phyloP scores from a whole-genome alignment of 1,140 invertebrate species.

The Chironomus tepperi region DNA sequence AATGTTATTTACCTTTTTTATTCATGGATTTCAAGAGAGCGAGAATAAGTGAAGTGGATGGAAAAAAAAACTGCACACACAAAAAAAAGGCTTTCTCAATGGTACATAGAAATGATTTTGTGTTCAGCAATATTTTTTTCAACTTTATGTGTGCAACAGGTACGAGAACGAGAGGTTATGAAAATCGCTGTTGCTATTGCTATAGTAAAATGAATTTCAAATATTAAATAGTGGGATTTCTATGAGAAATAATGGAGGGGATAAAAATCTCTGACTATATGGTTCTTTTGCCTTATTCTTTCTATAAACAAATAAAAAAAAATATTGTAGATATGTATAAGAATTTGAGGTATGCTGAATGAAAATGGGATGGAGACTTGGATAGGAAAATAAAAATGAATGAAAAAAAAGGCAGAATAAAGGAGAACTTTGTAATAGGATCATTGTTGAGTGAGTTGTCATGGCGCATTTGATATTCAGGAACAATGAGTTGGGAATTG shows the following conservation, averaged over 20 bases:
- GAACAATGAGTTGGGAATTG: too few species aligned
- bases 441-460: too few species aligned
- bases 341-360: neutral
- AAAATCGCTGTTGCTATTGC: neutral
- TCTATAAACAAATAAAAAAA: neutral
- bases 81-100: too few species aligned
- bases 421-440: too few species aligned
- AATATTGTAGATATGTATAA: neutral
- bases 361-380: neutral
- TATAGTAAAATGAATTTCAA: neutral
- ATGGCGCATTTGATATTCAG: too few species aligned
- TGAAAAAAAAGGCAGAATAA: too few species aligned
- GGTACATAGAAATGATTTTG: too few species aligned
- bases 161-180: neutral
- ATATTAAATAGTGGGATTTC: conserved; percentile 14
- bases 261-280: neutral
- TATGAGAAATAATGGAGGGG: neutral
- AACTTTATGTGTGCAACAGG: neutral
- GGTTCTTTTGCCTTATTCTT: neutral
- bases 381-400: too few species aligned
- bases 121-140: too few species aligned
- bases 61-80: too few species aligned
- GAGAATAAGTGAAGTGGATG: neutral
- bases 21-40: neutral
- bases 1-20: conserved; percentile 15